Evolutionary conservation across 1,140 invertebrate species (phyloP).

Genomic region (Hestina assimilis): DNA sequence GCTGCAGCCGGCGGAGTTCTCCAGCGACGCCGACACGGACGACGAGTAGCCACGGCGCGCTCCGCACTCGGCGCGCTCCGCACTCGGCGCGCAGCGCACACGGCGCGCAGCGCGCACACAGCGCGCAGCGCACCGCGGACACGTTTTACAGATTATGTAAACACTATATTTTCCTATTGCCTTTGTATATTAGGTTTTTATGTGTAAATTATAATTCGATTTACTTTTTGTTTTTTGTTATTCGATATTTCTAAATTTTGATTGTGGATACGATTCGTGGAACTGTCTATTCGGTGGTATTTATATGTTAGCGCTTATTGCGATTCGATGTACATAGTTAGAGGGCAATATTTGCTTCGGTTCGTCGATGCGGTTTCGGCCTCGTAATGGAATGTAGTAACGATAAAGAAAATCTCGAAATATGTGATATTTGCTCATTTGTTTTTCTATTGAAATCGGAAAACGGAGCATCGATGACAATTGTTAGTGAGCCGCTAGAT

Average conservation of each 20-base stretch:
- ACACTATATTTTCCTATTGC: too few species aligned
- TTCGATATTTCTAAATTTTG: neutral
- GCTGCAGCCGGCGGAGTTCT: constrained; percentile 83
- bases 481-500: neutral
- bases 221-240: too few species aligned
- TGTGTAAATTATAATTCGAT: neutral
- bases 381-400: neutral
- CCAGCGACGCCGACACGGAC: constrained; percentile 95
- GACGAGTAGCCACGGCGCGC: constrained; percentile 82
- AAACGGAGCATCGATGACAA: neutral
- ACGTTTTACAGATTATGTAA: too few species aligned
- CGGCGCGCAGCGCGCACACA: too few species aligned
- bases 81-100: too few species aligned
- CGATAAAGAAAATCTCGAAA: neutral
- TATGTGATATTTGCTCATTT: constrained; percentile 20
- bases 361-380: neutral
- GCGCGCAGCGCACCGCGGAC: too few species aligned
- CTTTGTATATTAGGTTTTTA: neutral
- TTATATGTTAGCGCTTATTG: neutral
- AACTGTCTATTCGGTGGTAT: neutral
- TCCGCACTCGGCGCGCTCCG: neutral
- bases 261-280: neutral
- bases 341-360: neutral
- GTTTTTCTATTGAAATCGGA: constrained; percentile 10
- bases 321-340: neutral